Base-by-base conservation (phyloP, 2,797 vertebrate species). In the Premnoplex brunnescens region DNA sequence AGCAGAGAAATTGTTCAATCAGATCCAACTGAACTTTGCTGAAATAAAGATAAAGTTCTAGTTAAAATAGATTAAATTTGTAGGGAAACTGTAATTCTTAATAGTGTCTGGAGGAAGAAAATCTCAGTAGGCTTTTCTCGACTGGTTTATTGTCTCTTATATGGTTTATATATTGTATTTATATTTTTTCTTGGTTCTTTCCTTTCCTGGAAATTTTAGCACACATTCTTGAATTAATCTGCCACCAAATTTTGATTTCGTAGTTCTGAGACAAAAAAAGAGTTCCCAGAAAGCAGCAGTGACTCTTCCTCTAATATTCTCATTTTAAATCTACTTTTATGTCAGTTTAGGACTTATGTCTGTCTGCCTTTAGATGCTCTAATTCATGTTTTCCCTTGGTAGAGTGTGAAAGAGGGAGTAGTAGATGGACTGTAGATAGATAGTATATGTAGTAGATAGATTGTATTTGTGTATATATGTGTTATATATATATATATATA, bases 151-250 rank as follows among this genome's bases (percentile, higher is more conserved):
- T 37, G 7, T 49, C 20, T 60, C 18, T 60, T 28, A 41, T 62
- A 7, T 62, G 19, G 3, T 43, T 72, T 63, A 9, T 21, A 20
- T 23, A 5, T 66, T 5, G 9, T 32, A n/a, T 8, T 43, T 36
- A 49, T 43, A 3, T 19, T 43, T 58, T 56, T 36, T 36, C 56
- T 55, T 34, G 19, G 2, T 37, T 63, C 37, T 1, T 7, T 2
- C 24, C 6, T 83, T 75, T 49, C 32, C 26, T 48, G 37, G 43
- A 17, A 20, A 46, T 52, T 41, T n/a, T 23, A 24, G 23, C 30
- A 4, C 23, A 9, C 0, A 0, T 36, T 60, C 41, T 51, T n/a
- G 19, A 27, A 51, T 10, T 6, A 1, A 4, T 3, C 0, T 1
- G 1, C 2, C 10, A 4, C 36, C 22, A 16, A 36, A 56, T 24